Conservation (phyloP, 2,113 vertebrate species). For the Mustela lutreola region DNA sequence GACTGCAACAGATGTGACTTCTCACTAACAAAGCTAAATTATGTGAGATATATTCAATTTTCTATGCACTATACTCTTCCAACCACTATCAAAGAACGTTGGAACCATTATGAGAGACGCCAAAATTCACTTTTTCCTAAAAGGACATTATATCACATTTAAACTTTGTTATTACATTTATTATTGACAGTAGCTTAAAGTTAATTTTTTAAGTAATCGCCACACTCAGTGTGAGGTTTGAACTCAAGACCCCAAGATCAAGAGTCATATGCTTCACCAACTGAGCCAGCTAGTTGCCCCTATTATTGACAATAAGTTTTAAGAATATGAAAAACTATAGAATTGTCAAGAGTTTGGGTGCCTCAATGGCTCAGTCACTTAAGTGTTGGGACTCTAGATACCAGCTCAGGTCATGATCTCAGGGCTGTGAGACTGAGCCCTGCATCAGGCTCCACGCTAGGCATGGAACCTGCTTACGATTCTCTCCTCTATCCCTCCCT, state of each 20-base stretch:
- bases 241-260: not conserved
- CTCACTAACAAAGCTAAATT: not conserved
- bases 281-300: not conserved
- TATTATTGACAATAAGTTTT: not conserved
- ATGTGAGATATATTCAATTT: not conserved
- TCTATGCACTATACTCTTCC: not conserved
- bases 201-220: not conserved
- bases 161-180: conserved; percentile 1
- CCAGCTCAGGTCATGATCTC: not conserved
- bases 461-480: not conserved
- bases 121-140: conserved; percentile 15
- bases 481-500: not conserved
- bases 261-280: not conserved
- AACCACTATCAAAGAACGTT: conserved; percentile 17
- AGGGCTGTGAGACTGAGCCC: not conserved
- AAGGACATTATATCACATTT: conserved; percentile 1
- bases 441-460: not conserved
- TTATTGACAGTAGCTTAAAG: not conserved
- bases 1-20: not conserved
- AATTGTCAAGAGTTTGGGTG: not conserved
- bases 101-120: conserved; percentile 11
- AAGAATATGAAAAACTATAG: not conserved
- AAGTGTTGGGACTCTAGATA: not conserved
- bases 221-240: not conserved
- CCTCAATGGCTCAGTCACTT: not conserved